These are phyloP conservation scores for Cassiopea xamachana DNA, from an alignment of 30 jellyfish, hydroid and myxozoan genomes.

Conservation along the genomic window DNA sequence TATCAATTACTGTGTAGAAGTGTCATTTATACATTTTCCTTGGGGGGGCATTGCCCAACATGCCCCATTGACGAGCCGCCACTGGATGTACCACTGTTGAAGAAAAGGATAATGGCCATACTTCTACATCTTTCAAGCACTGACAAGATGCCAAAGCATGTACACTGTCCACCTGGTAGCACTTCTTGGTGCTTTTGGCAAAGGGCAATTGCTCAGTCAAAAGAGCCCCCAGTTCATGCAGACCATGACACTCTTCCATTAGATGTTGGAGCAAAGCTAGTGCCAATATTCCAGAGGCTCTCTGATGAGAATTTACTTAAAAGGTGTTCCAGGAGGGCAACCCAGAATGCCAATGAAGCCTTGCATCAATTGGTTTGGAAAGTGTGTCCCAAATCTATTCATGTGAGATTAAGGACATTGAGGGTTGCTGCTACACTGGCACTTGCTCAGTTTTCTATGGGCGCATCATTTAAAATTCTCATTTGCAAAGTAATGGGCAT, in stretches of 20 bases:
- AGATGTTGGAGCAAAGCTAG: no score
- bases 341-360: no score
- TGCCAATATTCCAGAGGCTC: no score
- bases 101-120: conserved; percentile 12
- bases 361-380: no score
- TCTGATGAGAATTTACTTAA: conserved; percentile 22
- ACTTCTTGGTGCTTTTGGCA: conserved; percentile 70
- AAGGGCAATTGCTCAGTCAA: conserved; percentile 26
- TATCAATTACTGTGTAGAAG: no score
- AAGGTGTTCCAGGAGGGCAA: conserved; percentile 16
- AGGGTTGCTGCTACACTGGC: no score
- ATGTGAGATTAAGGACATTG: conserved; percentile 13
- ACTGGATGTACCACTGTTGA: not conserved
- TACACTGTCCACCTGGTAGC: conserved; percentile 49
- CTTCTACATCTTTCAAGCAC: conserved; percentile 28
- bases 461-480: not conserved
- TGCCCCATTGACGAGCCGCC: no score
- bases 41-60: no score
- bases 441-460: no score
- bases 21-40: no score
- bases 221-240: conserved; percentile 13
- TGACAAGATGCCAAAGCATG: conserved; percentile 36
- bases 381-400: no score
- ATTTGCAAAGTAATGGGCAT: conserved; percentile 20
- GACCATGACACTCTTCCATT: conserved; percentile 50